Base-by-base conservation (phyloP, 2,113 vertebrate genomes). In the Isichthys henryi region DNA sequence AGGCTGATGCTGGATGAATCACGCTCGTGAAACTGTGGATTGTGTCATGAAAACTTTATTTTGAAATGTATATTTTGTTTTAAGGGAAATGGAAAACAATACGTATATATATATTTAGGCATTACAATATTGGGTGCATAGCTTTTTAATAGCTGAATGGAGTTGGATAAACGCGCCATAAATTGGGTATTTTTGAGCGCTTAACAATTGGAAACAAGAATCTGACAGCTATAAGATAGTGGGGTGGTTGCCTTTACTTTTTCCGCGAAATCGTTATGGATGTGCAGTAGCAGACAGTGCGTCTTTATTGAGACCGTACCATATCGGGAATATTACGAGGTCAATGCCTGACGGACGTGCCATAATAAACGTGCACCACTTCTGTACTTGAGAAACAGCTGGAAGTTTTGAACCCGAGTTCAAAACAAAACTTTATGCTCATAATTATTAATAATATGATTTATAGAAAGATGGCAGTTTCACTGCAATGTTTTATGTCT, bases 311-410 rank as follows among this genome's bases (percentile, higher is more conserved):
- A 35, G 74, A 80, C 74, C 15, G 74, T 39, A 43, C 35, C 35
- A 43, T 86, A 39, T 83, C 49, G 45, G 39, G 19, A 66, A 39
- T 80, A 19, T 80, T 80, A 84, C 91, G 92, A 93, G 92, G 94
- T 92, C 92, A 88, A 19, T n/a, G 15, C 23, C 39, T 48, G 74
- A 91, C 66, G 91, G 92, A 93, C 92, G 90, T 92, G 92, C 90
- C 87, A 58, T 11, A 5, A 17, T 39, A 77, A 92, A 92, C 90
- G 91, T 89, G 66, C 88, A 83, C 89, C 23, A 8, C 74, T 43
- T 35, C 74, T 35, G 5, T 39, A 80, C 74, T 35, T 15, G 35
- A 80, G 35, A 43, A 77, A 80, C 74, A 80, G 15, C 74, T 80
- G 74, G 74, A 80, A 19, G 74, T 80, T 80, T 43, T 39, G 31